Evolutionary conservation across 2,797 vertebrate species (phyloP).

Genomic region (Sus cebifrons): DNA sequence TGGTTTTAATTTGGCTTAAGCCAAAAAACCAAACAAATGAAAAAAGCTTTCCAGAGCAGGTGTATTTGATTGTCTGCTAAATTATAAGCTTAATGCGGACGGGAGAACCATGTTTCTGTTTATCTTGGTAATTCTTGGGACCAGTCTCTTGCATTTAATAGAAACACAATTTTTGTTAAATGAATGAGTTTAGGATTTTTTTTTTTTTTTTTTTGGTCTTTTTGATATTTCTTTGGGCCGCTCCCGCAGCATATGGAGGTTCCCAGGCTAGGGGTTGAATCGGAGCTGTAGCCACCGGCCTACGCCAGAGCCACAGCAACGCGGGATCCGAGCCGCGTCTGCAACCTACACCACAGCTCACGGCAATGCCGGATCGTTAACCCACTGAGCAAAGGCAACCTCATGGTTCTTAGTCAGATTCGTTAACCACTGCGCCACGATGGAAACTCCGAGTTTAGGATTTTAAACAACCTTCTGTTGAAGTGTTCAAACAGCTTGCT

Average conservation of each 20-base stretch:
- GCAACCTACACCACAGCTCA: too few species aligned
- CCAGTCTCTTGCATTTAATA: neutral
- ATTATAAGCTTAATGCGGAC: neutral
- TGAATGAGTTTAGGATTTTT: constrained; percentile 27
- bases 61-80: constrained; percentile 59
- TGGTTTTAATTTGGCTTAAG: constrained; percentile 43
- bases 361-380: too few species aligned
- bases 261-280: too few species aligned
- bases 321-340: too few species aligned
- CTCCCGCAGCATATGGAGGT: too few species aligned
- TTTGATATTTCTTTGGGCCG: too few species aligned
- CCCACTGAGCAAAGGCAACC: too few species aligned
- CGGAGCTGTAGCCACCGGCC: too few species aligned
- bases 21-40: neutral
- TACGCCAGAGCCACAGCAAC: too few species aligned
- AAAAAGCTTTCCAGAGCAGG: neutral
- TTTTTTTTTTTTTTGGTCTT: too few species aligned
- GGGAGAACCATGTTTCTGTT: neutral
- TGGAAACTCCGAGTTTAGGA: neutral
- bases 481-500: neutral
- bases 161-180: constrained; percentile 2
- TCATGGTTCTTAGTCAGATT: too few species aligned
- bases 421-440: too few species aligned
- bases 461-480: constrained; percentile 50
- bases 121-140: constrained; percentile 24